Percentiles rank a stretch among this genome's conserved stretches.
These are phyloP conservation scores for Melanotaenia parkinsoni DNA, from an alignment of 2,797 vertebrate species.

Conservation along the genomic window DNA sequence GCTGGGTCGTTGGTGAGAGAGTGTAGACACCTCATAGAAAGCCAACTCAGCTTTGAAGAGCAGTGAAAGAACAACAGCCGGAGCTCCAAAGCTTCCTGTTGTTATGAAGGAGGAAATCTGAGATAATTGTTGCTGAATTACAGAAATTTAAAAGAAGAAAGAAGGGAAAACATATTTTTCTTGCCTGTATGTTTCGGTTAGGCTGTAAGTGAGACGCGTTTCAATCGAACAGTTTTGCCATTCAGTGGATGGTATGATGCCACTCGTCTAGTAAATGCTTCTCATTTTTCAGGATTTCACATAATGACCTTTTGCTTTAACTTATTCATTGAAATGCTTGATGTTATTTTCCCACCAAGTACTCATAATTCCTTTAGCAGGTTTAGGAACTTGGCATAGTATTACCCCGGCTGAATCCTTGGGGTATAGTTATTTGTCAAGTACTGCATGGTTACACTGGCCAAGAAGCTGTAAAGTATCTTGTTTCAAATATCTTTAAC, in stretches of 20 bases:
- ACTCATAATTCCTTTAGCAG: not conserved
- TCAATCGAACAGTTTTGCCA: not conserved
- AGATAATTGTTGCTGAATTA: constrained; percentile 13
- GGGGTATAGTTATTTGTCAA: not conserved
- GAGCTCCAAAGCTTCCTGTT: constrained; percentile 7
- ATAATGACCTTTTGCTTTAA: not conserved
- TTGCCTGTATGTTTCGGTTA: not conserved
- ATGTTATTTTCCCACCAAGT: not conserved
- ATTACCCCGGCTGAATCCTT: not conserved
- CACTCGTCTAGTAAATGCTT: no score
- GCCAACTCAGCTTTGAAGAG: not conserved
- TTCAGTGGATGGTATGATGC: not conserved
- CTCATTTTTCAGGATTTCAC: not conserved
- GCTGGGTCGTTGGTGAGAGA: not conserved
- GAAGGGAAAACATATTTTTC: not conserved
- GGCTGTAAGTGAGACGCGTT: not conserved
- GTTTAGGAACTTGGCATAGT: not conserved
- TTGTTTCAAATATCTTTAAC: constrained; percentile 15
- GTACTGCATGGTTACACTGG: not conserved
- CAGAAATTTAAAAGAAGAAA: not conserved
- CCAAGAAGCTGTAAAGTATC: not conserved
- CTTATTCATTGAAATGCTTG: not conserved
- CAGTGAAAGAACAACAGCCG: not conserved
- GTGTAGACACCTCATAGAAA: not conserved
- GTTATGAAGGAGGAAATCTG: not conserved